Evolutionary conservation across 2,113 vertebrate species (phyloP).

Genomic region (Platysteira castanea): DNA sequence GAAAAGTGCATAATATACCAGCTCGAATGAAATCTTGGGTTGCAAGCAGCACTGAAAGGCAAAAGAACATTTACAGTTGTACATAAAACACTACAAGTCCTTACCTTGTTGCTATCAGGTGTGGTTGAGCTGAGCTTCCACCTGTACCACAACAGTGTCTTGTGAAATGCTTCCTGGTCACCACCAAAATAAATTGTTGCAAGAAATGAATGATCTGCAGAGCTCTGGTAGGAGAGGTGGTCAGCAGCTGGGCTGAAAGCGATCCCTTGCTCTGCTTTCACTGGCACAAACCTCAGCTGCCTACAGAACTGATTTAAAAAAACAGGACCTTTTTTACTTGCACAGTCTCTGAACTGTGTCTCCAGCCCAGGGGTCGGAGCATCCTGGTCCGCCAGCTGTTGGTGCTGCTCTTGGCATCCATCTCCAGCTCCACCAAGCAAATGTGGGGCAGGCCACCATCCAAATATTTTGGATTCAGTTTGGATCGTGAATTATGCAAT

Average conservation of each 20-base stretch:
- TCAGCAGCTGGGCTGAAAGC: neutral
- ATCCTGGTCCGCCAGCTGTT: neutral
- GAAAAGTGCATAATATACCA: neutral
- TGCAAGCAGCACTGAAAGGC: neutral
- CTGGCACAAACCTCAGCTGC: neutral
- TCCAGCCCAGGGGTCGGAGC: neutral
- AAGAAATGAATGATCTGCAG: neutral
- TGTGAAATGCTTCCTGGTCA: neutral
- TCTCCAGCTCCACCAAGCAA: neutral
- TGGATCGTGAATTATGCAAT: neutral
- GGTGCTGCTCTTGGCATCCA: neutral
- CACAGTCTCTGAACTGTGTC: neutral
- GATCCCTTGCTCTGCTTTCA: neutral
- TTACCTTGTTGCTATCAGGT: neutral
- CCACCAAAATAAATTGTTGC: neutral
- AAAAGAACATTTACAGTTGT: neutral
- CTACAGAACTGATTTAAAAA: neutral
- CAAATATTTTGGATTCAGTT: constrained; percentile 27
- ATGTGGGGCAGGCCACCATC: fast-evolving
- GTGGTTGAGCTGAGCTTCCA: neutral
- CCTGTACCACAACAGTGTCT: neutral
- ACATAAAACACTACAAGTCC: neutral
- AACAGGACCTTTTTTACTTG: neutral
- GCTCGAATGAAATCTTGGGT: neutral
- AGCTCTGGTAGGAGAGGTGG: neutral